Conservation (phyloP, 2,888 invertebrate genomes). For the Sipunculus nudus region DNA sequence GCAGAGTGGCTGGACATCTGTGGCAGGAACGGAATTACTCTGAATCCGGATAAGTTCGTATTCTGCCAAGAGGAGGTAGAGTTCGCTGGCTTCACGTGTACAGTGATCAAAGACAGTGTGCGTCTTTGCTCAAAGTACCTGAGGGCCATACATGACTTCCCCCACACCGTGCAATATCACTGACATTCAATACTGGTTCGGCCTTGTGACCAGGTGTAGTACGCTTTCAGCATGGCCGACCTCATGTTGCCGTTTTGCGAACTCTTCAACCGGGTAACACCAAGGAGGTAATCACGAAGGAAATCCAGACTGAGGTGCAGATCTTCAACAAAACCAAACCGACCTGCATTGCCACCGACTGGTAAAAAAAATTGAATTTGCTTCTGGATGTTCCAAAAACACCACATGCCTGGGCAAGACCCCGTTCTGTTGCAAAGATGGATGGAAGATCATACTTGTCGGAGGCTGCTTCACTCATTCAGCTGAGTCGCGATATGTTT, state of each 20-base stretch:
- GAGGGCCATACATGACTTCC: constrained; percentile 39
- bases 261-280: constrained; percentile 37
- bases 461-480: constrained; percentile 38
- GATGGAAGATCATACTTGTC: constrained; percentile 36
- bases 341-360: constrained; percentile 47
- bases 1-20: constrained; percentile 34
- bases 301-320: constrained; percentile 35
- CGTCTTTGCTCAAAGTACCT: constrained; percentile 39
- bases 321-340: constrained; percentile 43
- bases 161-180: constrained; percentile 38
- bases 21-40: constrained; percentile 36
- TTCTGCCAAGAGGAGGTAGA: constrained; percentile 38
- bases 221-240: constrained; percentile 43
- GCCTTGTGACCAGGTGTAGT: constrained; percentile 42
- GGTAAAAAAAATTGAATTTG: constrained; percentile 43
- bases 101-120: constrained; percentile 34
- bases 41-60: constrained; percentile 46
- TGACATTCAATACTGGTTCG: constrained; percentile 45
- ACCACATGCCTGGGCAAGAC: constrained; percentile 21
- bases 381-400: constrained; percentile 44
- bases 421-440: constrained; percentile 35
- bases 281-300: constrained; percentile 14
- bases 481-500: constrained; percentile 32
- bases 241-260: constrained; percentile 41
- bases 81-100: constrained; percentile 46